These are phyloP conservation scores for Neomicropteryx cornuta DNA, from an alignment of 1,140 invertebrate genomes.

Conservation along the genomic window DNA sequence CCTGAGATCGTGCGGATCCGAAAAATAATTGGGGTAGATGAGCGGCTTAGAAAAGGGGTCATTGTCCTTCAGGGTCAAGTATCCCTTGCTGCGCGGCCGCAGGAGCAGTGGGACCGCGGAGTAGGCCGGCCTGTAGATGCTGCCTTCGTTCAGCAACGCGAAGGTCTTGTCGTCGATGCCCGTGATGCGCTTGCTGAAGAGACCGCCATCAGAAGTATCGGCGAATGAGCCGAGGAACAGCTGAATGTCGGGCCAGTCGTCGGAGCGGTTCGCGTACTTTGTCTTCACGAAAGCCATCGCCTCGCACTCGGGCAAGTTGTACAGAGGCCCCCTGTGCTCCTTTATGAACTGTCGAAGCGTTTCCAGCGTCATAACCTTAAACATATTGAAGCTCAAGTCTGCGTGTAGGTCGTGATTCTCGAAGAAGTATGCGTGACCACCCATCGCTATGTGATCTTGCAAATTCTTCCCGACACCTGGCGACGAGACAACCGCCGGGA, in stretches of 20 bases:
- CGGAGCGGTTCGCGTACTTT: conserved; percentile 48
- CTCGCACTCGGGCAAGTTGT: conserved; percentile 57
- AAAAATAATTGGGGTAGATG: conserved; percentile 74
- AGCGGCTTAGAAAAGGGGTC: conserved; percentile 60
- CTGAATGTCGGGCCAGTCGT: conserved; percentile 70
- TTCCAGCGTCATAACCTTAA: conserved; percentile 38
- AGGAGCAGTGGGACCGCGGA: conserved; percentile 54
- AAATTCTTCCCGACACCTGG: conserved; percentile 73
- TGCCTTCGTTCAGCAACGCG: conserved; percentile 51
- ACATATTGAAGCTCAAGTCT: conserved; percentile 47
- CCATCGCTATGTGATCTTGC: conserved; percentile 63
- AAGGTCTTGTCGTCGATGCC: conserved; percentile 57
- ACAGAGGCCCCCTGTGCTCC: conserved; percentile 46
- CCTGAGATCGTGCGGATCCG: conserved; percentile 54
- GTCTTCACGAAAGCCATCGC: conserved; percentile 68
- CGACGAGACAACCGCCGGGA: conserved; percentile 41
- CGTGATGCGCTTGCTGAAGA: conserved; percentile 51
- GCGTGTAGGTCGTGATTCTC: conserved; percentile 31
- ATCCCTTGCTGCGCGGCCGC: conserved; percentile 59
- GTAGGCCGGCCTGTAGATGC: conserved; percentile 54
- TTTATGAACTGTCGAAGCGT: conserved; percentile 44
- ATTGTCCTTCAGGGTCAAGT: conserved; percentile 47
- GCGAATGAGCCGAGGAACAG: conserved; percentile 57
- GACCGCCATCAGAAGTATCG: conserved; percentile 65
- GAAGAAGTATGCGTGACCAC: conserved; percentile 45